phyloP scores from a whole-genome alignment of 1,140 invertebrate genomes.

The Lethocerus indicus region DNA sequence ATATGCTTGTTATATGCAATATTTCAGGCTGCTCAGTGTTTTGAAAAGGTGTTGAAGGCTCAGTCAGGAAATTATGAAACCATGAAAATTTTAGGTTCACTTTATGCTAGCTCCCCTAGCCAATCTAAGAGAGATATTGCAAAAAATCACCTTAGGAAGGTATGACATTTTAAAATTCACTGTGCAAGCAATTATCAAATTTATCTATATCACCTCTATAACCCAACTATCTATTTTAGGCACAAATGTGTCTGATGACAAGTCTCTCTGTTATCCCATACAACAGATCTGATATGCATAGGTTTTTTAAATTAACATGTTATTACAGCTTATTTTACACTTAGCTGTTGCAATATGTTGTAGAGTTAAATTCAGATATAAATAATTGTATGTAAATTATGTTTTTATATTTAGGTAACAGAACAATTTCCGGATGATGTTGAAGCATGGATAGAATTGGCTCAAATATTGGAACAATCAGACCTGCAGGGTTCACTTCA shows the following conservation, averaged over 20 bases:
- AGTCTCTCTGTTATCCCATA: too few relatives aligned
- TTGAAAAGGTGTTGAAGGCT: conserved; percentile 95
- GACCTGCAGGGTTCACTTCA: conserved; percentile 76
- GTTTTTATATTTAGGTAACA: conserved; percentile 41
- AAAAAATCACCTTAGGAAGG: conserved; percentile 75
- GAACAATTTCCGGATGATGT: conserved; percentile 97
- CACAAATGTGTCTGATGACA: too few relatives aligned
- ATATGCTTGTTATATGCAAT: neutral
- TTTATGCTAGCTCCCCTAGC: conserved; percentile 84
- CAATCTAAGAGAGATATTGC: conserved; percentile 86
- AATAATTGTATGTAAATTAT: too few relatives aligned
- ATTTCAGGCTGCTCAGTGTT: conserved; percentile 82
- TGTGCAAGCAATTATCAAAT: too few relatives aligned
- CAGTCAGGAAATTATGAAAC: conserved; percentile 98
- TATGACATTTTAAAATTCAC: too few relatives aligned
- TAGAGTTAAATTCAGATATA: too few relatives aligned
- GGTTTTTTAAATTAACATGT: too few relatives aligned
- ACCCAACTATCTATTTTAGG: too few relatives aligned
- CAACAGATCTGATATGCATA: too few relatives aligned
- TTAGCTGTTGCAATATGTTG: too few relatives aligned
- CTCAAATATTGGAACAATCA: conserved; percentile 91
- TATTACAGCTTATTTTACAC: too few relatives aligned
- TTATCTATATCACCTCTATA: too few relatives aligned
- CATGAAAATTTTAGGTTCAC: conserved; percentile 95
- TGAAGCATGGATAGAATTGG: conserved; percentile 97